A percentile compares a stretch with the other conserved stretches of the same genome.
Conservation (phyloP, 2,113 vertebrate genomes). For the Isurus oxyrinchus region DNA sequence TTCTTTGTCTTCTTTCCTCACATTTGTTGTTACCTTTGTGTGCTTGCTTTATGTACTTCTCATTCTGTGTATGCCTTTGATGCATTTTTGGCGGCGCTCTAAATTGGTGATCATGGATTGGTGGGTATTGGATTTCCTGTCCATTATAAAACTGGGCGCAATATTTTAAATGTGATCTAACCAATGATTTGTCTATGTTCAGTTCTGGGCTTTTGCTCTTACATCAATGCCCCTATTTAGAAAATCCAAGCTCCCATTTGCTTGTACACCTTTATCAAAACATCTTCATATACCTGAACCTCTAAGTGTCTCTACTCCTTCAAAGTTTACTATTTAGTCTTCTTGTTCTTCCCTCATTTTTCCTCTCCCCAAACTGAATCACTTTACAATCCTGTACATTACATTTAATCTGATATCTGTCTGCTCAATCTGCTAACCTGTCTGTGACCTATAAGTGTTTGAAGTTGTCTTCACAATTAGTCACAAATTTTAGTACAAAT, state of each 20-base stretch:
- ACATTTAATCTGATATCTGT: neutral
- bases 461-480: neutral
- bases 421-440: neutral
- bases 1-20: neutral
- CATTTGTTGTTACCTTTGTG: neutral
- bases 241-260: neutral
- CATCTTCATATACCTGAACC: neutral
- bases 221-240: neutral
- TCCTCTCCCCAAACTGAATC: no score
- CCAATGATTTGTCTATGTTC: neutral
- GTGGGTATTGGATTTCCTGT: neutral
- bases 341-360: no score
- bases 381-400: neutral
- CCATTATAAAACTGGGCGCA: neutral
- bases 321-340: no score
- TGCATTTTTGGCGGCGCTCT: neutral
- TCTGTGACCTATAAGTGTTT: neutral
- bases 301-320: neutral
- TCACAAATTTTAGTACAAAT: neutral
- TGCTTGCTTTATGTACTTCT: neutral
- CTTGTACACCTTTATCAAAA: neutral
- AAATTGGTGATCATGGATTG: neutral
- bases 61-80: neutral
- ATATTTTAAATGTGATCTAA: neutral
- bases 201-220: neutral